A percentile compares a stretch with the other conserved stretches of the same genome.
Conservation (phyloP, 2,797 vertebrate species). For the Channallabes apus region DNA sequence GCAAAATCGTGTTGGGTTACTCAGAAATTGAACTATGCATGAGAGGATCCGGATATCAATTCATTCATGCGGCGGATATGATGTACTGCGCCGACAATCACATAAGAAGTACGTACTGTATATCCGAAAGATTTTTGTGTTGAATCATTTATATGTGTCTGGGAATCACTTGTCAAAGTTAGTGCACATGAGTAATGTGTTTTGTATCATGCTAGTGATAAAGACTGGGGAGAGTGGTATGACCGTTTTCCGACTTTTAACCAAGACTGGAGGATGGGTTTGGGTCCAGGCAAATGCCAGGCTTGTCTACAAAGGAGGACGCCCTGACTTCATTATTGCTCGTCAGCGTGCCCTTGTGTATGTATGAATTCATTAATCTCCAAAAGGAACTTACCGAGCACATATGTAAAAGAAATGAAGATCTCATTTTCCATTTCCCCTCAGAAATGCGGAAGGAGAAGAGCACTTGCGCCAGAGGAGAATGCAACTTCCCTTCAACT, state of each 20-base stretch:
- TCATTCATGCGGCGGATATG: conserved; percentile 80
- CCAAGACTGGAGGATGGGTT: conserved; percentile 68
- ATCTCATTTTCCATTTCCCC: conserved; percentile 19
- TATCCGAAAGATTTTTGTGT: background rate
- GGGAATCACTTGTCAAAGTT: background rate
- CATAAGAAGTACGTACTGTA: conserved; percentile 72
- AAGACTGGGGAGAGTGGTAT: conserved; percentile 78
- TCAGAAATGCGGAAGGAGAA: conserved; percentile 78
- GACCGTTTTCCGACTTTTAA: conserved; percentile 74
- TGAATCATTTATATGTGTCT: no score
- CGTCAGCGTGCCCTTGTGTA: conserved; percentile 74
- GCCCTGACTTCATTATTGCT: conserved; percentile 75
- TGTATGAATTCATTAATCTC: conserved; percentile 49
- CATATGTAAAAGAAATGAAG: background rate
- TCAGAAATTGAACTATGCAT: conserved; percentile 70
- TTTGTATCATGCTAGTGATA: conserved; percentile 68
- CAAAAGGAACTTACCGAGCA: background rate
- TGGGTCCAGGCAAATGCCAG: conserved; percentile 79
- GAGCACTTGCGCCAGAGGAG: conserved; percentile 72
- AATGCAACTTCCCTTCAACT: conserved; percentile 73
- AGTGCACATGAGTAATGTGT: background rate
- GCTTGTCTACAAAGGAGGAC: conserved; percentile 73
- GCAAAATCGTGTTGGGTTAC: conserved; percentile 76
- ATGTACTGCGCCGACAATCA: conserved; percentile 81
- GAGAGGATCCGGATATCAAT: conserved; percentile 75